These are phyloP conservation scores for Odontomyia ornata DNA, from an alignment of 2,888 invertebrate species.

Conservation along the genomic window DNA sequence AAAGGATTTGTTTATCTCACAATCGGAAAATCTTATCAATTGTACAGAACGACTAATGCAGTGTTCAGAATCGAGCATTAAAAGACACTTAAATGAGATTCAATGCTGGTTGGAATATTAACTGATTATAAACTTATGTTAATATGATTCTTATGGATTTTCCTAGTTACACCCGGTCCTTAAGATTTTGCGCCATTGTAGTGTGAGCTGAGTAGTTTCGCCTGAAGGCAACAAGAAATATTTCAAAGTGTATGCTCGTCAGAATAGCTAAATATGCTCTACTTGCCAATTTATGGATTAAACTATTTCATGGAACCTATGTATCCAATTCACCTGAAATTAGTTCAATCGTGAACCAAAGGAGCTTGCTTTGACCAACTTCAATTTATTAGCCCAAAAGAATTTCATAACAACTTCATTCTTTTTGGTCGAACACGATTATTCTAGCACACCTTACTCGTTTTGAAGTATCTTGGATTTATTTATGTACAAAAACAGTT, in stretches of 20 bases:
- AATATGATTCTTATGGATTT: neutral
- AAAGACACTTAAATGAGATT: neutral
- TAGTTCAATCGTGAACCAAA: neutral
- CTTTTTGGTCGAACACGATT: neutral
- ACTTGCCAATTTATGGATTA: too few species aligned
- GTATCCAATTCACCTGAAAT: too few species aligned
- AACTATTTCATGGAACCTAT: too few species aligned
- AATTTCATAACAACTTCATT: too few species aligned
- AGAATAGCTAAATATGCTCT: too few species aligned
- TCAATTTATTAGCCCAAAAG: too few species aligned
- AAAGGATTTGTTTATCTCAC: slow-evolving; percentile 28
- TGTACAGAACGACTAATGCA: neutral
- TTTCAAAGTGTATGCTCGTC: too few species aligned
- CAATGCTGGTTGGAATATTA: neutral
- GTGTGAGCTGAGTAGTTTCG: too few species aligned
- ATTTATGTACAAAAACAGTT: neutral
- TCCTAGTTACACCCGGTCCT: too few species aligned
- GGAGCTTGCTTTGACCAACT: neutral
- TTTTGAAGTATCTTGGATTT: neutral
- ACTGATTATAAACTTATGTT: slow-evolving; percentile 13
- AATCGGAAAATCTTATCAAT: slow-evolving; percentile 20
- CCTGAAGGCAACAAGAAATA: too few species aligned
- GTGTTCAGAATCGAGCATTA: neutral
- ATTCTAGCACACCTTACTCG: neutral
- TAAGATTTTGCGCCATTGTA: too few species aligned